Evolutionary conservation across 2,113 vertebrate genomes (phyloP), one percentile per base, ranked within the genome.

Genomic region (Eubucco bourcierii): DNA sequence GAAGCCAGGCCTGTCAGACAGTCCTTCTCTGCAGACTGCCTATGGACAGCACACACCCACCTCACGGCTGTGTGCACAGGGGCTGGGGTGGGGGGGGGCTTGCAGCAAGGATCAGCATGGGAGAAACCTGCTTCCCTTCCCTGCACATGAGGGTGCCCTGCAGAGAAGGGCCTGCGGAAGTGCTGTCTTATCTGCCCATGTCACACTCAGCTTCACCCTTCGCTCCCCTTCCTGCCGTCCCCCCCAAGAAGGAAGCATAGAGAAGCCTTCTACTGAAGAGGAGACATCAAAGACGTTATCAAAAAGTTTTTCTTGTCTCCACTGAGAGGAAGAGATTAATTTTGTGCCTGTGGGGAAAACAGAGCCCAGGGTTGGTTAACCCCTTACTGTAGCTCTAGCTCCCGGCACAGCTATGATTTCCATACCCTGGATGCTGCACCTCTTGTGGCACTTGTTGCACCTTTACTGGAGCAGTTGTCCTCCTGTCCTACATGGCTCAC

Each of bases 101-200:
- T 13, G 33, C 39, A 44, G 23, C 0, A 1, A 39, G 74, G 29
- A 72, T 46, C 9, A 12, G 33, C 1, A 0, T 2, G 28, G 65
- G 52, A 73, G 55, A 80, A 41, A 28, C 46, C 5, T 14, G 0
- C 71, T 19, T 8, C 66, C 47, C 23, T 11, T 55, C 13, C 60
- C 65, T 1, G 1, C 28, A 2, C 0, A 0, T 4, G n/a, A 23
- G 46, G 64, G 27, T 70, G 47, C 29, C 16, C 31, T 0, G 0
- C 1, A 0, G 65, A 21, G 78, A 55, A 28, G 18, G 52, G 15
- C 58, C 64, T 63, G 89, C 8, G 37, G 87, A 95, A 95, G 73
- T 2, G 0, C 68, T 18, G 37, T 31, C 65, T 93, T 93, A 94
- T 91, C 87, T 66, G 58, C 53, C 46, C 12, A 0, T 39, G 29